Evolutionary conservation across 2,113 vertebrate species (phyloP), one percentile per base, ranked within the genome.

Genomic region (Paramormyrops kingsleyae): DNA sequence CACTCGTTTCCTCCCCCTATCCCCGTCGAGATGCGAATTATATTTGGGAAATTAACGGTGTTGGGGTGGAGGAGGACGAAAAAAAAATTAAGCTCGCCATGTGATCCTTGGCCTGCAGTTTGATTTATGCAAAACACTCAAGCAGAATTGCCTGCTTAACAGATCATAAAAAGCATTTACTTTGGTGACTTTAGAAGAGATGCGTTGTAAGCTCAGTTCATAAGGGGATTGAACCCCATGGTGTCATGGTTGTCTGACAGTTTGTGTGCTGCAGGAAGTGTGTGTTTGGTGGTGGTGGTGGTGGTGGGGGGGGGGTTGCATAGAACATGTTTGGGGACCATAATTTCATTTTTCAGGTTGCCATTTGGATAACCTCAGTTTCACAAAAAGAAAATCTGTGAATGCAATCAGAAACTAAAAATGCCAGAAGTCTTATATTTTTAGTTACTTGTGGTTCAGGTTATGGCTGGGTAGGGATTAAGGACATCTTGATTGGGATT

Each of bases 1-100:
- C 89, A 89, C 91, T 62, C 62, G 10, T 80, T 85, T 89, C 47
- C 89, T 88, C 50, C 70, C 5, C 21, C 84, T 12, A 10, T n/a
- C n/a, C 62, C 3, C n/a, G 10, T 31, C n/a, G 10, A 89, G 62
- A 83, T 52, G 52, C 52, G 4, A 56, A 85, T 85, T 42, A 10
- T 44, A 44, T 47, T 27, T n/a, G 39, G 53, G 44, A 31, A 50
- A 35, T 84, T 83, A 39, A 21, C 70, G 13, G 88, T 74, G 5
- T 80, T 84, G 50, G 85, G n/a, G 50, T 15, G n/a, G 10, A 31
- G 13, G 47, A 10, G 50, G n/a, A 56, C 10, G 39, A 4, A 10
- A 12, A 27, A 59, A 66, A 12, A 27, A 17, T 35, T 17, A 87
- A 52, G 42, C 35, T 24, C 19, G 35, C 42, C 80, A 0, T 46